Evolutionary conservation across 1,140 invertebrate genomes (phyloP).

Genomic region (Cardiocondyla obscurior): DNA sequence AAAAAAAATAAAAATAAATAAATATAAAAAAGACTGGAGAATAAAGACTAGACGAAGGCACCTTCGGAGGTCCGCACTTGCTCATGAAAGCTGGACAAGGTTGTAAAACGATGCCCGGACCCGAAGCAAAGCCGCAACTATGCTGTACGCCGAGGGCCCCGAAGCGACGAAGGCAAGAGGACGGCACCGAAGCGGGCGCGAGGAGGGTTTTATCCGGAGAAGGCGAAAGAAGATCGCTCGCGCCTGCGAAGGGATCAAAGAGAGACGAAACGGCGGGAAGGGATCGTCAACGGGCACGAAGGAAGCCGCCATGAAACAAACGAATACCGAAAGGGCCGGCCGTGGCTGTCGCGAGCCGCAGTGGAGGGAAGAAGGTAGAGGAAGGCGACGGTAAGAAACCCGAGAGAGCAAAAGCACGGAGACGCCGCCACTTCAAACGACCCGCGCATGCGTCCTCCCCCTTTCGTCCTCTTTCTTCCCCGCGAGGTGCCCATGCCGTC

Average conservation of each 20-base stretch:
- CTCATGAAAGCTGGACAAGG: slow-evolving; percentile 62
- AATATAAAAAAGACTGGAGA: neutral
- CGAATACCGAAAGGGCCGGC: slow-evolving; percentile 81
- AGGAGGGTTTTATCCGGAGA: slow-evolving; percentile 32
- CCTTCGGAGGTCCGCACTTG: slow-evolving; percentile 54
- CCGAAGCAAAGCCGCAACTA: slow-evolving; percentile 73
- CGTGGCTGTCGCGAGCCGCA: slow-evolving; percentile 63
- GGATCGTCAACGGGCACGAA: slow-evolving; percentile 65
- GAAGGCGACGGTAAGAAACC: slow-evolving; percentile 73
- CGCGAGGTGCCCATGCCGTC: slow-evolving; percentile 67
- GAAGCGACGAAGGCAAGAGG: slow-evolving; percentile 48
- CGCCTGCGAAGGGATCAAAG: slow-evolving; percentile 24
- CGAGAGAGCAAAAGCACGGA: slow-evolving; percentile 75
- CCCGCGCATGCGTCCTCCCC: slow-evolving; percentile 78
- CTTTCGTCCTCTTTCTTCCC: slow-evolving; percentile 69
- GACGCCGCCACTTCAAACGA: slow-evolving; percentile 81
- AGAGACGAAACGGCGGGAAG: slow-evolving; percentile 59
- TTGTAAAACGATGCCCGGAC: slow-evolving; percentile 68
- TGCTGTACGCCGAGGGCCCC: slow-evolving; percentile 69
- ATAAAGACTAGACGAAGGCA: slow-evolving; percentile 50
- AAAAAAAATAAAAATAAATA: neutral
- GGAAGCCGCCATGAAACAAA: slow-evolving; percentile 81
- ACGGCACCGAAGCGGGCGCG: slow-evolving; percentile 20
- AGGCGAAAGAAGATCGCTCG: slow-evolving; percentile 28
- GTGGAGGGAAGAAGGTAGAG: slow-evolving; percentile 51